Conservation (phyloP, 2,113 vertebrate genomes). For the Odobenus rosmarus region DNA sequence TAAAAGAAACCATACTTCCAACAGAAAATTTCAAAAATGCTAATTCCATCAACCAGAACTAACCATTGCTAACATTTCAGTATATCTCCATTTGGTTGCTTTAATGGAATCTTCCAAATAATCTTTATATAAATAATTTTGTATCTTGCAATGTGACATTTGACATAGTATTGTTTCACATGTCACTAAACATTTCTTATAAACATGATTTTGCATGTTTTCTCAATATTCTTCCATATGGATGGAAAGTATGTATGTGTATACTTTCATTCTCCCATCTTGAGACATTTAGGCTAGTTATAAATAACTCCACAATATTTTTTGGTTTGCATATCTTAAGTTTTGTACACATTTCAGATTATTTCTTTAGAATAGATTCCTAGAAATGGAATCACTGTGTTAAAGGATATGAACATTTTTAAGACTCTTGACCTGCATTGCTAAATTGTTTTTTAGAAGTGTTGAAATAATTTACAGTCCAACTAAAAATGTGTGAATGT, state of each 20-base stretch:
- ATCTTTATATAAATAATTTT: constrained; percentile 33
- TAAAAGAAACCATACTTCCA: not conserved
- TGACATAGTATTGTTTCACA: not conserved
- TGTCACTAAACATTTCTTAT: constrained; percentile 30
- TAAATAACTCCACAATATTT: not conserved
- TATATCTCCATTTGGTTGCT: not conserved
- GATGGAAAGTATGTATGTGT: not conserved
- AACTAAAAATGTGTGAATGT: constrained; percentile 44
- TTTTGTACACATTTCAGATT: constrained; percentile 34
- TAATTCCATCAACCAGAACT: not conserved
- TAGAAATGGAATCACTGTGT: constrained; percentile 41
- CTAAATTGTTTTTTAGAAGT: constrained; percentile 57
- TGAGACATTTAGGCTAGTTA: not conserved
- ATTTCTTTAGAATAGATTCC: constrained; percentile 45
- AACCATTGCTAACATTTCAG: not conserved
- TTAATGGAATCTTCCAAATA: not conserved
- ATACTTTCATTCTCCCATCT: not conserved
- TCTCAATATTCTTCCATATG: constrained; percentile 14
- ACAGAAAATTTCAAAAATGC: not conserved
- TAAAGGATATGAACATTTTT: constrained; percentile 45
- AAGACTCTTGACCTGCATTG: constrained; percentile 57
- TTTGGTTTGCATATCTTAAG: not conserved
- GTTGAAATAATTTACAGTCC: constrained; percentile 63
- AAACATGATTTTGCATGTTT: not conserved
- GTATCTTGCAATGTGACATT: constrained; percentile 4